These are phyloP conservation scores for Limonius californicus DNA, from an alignment of 1,140 invertebrate species.

Conservation along the genomic window DNA sequence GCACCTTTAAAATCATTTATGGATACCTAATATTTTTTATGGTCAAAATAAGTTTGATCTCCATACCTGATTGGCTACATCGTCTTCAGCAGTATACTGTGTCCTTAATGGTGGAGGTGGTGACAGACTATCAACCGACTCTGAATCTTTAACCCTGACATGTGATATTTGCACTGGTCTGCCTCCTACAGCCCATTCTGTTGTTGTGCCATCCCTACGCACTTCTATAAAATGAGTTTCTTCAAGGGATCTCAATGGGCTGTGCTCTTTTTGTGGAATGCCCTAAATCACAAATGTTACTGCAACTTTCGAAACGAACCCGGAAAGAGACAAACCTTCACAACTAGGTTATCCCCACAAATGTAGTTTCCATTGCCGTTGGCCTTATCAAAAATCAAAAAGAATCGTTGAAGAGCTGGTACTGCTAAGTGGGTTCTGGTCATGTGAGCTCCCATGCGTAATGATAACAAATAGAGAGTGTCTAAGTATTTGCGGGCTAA, in stretches of 20 bases:
- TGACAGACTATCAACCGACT: slow-evolving; percentile 52
- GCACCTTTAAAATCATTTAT: no score
- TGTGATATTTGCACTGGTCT: slow-evolving; percentile 47
- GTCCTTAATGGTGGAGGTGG: slow-evolving; percentile 45
- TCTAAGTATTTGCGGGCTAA: slow-evolving; percentile 78
- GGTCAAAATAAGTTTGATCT: no score
- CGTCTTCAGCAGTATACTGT: slow-evolving; percentile 32
- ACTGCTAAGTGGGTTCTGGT: slow-evolving; percentile 73
- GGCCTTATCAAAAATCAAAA: slow-evolving; percentile 74
- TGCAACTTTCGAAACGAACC: background rate
- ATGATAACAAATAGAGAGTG: slow-evolving; percentile 71
- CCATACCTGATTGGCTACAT: slow-evolving; percentile 19
- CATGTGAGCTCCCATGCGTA: slow-evolving; percentile 80
- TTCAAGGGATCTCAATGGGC: slow-evolving; percentile 27
- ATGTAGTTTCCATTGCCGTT: slow-evolving; percentile 9
- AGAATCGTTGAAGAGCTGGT: slow-evolving; percentile 70
- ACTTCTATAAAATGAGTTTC: slow-evolving; percentile 52
- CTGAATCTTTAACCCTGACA: slow-evolving; percentile 33
- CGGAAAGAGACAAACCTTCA: no score
- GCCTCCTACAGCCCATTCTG: slow-evolving; percentile 53
- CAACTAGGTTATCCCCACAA: background rate
- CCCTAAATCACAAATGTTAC: background rate
- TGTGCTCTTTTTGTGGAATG: background rate
- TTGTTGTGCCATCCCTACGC: slow-evolving; percentile 52
- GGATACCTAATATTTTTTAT: no score